A percentile compares a stretch with the other conserved stretches of the same genome.
These are phyloP conservation scores for Phenganax subtilis DNA, from an alignment of 92 coral and sea anemone genomes.

Conservation along the genomic window DNA sequence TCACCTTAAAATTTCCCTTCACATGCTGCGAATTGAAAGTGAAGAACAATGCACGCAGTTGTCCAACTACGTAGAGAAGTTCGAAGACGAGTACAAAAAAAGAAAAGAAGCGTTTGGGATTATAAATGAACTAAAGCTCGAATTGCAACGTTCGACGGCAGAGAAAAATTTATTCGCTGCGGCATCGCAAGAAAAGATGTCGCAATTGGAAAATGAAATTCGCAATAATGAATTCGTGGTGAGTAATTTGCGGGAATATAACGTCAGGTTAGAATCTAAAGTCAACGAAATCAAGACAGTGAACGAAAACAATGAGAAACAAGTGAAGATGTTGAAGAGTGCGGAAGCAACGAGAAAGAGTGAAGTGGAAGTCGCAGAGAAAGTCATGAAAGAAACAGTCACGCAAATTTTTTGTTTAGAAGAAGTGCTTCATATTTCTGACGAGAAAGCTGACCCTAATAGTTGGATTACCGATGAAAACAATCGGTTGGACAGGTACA, in stretches of 20 bases:
- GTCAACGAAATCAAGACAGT: background rate
- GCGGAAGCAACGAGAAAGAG: background rate
- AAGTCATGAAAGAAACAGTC: background rate
- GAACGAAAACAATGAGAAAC: background rate
- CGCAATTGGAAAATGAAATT: constrained; percentile 6
- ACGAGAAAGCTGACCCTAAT: background rate
- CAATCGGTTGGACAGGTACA: background rate
- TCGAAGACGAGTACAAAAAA: background rate
- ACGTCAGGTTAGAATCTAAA: background rate
- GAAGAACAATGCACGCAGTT: background rate
- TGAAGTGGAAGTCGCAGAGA: constrained; percentile 3
- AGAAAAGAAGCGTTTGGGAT: background rate
- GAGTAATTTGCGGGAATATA: background rate
- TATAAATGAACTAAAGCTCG: background rate
- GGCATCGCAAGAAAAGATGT: background rate
- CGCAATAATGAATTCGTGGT: background rate
- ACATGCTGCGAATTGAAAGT: constrained; percentile 7
- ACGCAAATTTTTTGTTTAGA: background rate
- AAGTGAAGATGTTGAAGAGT: background rate
- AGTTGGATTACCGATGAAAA: background rate
- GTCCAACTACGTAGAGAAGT: constrained; percentile 1
- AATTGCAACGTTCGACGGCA: background rate
- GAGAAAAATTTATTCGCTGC: background rate
- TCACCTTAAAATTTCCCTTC: constrained; percentile 1
- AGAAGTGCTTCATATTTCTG: background rate